Conservation (phyloP, 2,113 vertebrate species). For the Panthera uncia region DNA sequence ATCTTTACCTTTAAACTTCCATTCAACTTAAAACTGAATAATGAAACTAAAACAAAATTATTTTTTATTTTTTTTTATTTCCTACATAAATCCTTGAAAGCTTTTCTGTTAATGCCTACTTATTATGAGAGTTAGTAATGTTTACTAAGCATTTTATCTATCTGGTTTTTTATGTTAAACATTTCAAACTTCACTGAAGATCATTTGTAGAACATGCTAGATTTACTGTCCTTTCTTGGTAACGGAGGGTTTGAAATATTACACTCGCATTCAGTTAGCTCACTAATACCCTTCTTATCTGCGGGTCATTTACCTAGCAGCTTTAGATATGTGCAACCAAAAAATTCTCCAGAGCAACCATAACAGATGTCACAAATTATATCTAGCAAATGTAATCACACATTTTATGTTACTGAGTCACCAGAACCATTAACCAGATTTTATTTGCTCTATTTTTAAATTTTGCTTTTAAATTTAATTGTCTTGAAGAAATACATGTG, state of each 20-base stretch:
- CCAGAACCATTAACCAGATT: background rate
- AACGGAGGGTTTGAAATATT: background rate
- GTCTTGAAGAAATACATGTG: conserved; percentile 1
- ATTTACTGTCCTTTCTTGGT: background rate
- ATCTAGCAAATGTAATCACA: background rate
- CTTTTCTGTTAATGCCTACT: conserved; percentile 18
- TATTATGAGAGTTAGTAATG: background rate
- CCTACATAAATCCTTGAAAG: background rate
- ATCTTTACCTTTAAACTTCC: conserved; percentile 29
- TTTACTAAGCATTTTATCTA: background rate
- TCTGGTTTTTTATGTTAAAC: background rate
- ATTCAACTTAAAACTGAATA: conserved; percentile 5
- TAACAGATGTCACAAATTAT: background rate
- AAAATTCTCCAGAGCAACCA: background rate
- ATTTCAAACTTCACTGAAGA: background rate
- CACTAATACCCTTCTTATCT: background rate
- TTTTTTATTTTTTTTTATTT: background rate
- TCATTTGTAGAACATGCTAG: background rate
- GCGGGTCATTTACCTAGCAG: background rate
- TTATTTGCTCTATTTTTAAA: background rate
- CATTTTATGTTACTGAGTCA: background rate
- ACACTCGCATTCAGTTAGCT: background rate
- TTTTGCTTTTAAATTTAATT: conserved; percentile 50
- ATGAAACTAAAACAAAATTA: background rate
- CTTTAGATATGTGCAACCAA: background rate